Evolutionary conservation across 37 sponge, comb jelly and placozoan genomes (phyloP).

Genomic region (Oscarella lobularis): DNA sequence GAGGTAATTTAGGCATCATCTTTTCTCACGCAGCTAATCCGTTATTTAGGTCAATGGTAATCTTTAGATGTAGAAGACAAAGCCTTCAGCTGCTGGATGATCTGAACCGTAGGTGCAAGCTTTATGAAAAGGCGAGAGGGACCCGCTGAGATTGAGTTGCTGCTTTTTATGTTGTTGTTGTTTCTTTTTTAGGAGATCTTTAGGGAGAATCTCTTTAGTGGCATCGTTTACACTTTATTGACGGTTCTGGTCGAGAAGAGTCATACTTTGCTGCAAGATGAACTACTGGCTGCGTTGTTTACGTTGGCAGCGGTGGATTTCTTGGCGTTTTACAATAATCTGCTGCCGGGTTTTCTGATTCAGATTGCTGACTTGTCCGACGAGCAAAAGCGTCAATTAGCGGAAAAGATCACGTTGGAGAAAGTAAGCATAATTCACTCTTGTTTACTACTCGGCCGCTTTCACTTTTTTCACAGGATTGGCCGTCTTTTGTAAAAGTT

Average conservation of each 20-base stretch:
- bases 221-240: slow-evolving; percentile 23
- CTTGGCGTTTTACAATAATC: slow-evolving; percentile 30
- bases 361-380: slow-evolving; percentile 18
- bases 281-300: slow-evolving; percentile 50
- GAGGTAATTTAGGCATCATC: too few species aligned
- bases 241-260: slow-evolving; percentile 64
- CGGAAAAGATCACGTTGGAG: slow-evolving; percentile 36
- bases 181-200: background rate
- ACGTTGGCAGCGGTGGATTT: slow-evolving; percentile 67
- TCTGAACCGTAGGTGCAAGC: slow-evolving; percentile 56
- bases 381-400: slow-evolving; percentile 33
- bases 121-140: slow-evolving; percentile 50
- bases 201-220: background rate
- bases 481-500: slow-evolving; percentile 62
- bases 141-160: background rate
- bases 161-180: background rate
- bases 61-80: slow-evolving; percentile 57
- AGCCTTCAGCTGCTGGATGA: slow-evolving; percentile 51
- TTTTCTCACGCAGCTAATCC: background rate
- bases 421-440: slow-evolving; percentile 24
- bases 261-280: slow-evolving; percentile 72
- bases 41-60: slow-evolving; percentile 47
- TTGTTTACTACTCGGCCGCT: background rate
- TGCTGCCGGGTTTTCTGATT: slow-evolving; percentile 43
- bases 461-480: slow-evolving; percentile 32